These are phyloP conservation scores for Gallinago nigripennis DNA, from an alignment of 2,797 vertebrate genomes.

Conservation along the genomic window DNA sequence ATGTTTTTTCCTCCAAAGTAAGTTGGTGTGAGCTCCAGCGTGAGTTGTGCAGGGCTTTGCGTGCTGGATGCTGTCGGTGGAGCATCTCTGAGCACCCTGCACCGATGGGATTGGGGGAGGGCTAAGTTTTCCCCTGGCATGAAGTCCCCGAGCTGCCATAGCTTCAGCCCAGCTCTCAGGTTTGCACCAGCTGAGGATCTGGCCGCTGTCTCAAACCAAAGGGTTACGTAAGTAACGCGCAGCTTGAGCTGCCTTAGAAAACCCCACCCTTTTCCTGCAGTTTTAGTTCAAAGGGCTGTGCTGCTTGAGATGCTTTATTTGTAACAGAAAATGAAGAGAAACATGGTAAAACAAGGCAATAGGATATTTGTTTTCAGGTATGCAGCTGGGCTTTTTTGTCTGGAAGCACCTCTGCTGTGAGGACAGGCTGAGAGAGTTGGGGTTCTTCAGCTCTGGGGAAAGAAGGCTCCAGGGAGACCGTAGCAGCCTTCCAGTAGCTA, in stretches of 20 bases:
- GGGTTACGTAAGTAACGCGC: background rate
- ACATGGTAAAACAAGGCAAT: background rate
- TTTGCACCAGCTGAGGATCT: background rate
- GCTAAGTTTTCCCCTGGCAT: background rate
- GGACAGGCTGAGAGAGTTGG: no score
- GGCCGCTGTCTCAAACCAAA: background rate
- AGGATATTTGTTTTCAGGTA: background rate
- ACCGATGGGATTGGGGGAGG: no score
- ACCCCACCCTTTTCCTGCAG: conserved; percentile 65
- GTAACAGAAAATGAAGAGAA: conserved; percentile 12
- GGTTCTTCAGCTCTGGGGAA: no score
- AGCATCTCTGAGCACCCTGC: background rate
- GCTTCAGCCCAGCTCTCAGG: background rate
- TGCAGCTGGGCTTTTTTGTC: background rate
- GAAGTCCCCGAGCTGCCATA: background rate
- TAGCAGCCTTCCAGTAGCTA: no score
- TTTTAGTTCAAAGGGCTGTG: background rate
- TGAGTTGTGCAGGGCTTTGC: fast-evolving
- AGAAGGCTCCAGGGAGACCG: no score
- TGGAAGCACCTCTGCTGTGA: background rate
- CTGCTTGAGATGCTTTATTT: background rate
- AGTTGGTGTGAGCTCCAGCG: background rate
- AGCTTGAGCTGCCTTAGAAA: background rate
- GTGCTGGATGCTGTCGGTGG: background rate
- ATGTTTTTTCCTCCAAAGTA: fast-evolving